These are phyloP conservation scores for Lacerta bilineata DNA, from an alignment of 2,797 vertebrate species.

Conservation along the genomic window DNA sequence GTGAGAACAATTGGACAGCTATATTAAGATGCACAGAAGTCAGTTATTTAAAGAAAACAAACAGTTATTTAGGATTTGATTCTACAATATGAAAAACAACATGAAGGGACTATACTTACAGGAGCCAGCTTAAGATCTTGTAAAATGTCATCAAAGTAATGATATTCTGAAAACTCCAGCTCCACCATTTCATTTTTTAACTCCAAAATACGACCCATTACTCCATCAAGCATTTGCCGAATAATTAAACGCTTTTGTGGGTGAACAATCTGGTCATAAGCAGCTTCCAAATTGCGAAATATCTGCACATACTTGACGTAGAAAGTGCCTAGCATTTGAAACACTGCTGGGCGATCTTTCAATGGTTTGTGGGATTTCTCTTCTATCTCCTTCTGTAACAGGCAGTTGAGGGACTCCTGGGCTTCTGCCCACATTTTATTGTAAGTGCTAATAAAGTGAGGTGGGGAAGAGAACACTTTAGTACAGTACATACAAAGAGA, in stretches of 20 bases:
- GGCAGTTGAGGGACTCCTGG: constrained; percentile 79
- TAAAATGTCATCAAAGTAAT: constrained; percentile 82
- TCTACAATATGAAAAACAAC: rapidly evolving
- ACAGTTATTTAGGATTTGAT: neutral
- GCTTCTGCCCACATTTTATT: constrained; percentile 84
- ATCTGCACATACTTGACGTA: constrained; percentile 87
- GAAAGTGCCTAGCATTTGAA: constrained; percentile 80
- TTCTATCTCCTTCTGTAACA: constrained; percentile 81
- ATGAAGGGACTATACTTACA: constrained; percentile 73
- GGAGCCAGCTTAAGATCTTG: constrained; percentile 84
- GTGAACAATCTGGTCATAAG: constrained; percentile 82
- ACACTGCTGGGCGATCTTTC: constrained; percentile 72
- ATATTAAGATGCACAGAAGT: neutral
- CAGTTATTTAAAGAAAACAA: constrained; percentile 2
- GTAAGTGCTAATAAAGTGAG: constrained; percentile 77
- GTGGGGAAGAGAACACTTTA: neutral
- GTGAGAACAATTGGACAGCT: neutral
- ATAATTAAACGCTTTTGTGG: constrained; percentile 83
- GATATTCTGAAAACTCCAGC: constrained; percentile 85
- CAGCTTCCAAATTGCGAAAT: constrained; percentile 79
- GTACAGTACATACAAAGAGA: neutral
- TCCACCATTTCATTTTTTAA: constrained; percentile 88
- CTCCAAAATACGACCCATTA: constrained; percentile 88
- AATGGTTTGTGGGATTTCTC: constrained; percentile 68
- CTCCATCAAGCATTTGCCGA: constrained; percentile 80